These are phyloP conservation scores for Bellardia bayeri DNA, from an alignment of 2,888 invertebrate species.

Conservation along the genomic window DNA sequence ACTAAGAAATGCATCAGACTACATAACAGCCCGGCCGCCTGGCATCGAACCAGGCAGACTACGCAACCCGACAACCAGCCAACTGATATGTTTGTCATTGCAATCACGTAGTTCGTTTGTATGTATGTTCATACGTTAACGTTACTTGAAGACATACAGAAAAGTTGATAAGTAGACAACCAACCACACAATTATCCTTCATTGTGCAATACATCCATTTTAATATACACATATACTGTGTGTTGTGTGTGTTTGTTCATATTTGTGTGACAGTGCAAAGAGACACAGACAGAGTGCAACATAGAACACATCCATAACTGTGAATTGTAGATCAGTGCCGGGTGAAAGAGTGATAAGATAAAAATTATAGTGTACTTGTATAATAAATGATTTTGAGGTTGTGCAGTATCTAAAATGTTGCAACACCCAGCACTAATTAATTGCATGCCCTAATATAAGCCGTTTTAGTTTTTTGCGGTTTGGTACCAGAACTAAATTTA, in stretches of 20 bases:
- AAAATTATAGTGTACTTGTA: background rate
- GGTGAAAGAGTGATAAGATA: background rate
- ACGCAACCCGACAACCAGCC: background rate
- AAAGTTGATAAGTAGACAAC: conserved; percentile 21
- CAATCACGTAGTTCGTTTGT: conserved; percentile 1
- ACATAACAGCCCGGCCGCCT: background rate
- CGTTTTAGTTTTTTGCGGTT: background rate
- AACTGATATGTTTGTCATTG: conserved; percentile 16
- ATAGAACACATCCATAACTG: background rate
- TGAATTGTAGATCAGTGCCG: background rate
- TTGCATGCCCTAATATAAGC: background rate
- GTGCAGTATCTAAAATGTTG: background rate
- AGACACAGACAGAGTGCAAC: background rate
- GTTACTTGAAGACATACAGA: conserved; percentile 11
- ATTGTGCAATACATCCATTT: conserved; percentile 14
- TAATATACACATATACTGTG: background rate
- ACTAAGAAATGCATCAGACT: conserved; percentile 6
- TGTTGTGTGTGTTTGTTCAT: background rate
- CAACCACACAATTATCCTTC: conserved; percentile 21
- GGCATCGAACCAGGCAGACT: background rate
- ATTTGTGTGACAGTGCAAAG: background rate
- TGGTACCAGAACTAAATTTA: too few relatives aligned
- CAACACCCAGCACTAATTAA: background rate
- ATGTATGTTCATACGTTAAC: conserved; percentile 6
- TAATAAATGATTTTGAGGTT: background rate